phyloP scores from a whole-genome alignment of 2,888 invertebrate species.

The Hypomecis atomaria region DNA sequence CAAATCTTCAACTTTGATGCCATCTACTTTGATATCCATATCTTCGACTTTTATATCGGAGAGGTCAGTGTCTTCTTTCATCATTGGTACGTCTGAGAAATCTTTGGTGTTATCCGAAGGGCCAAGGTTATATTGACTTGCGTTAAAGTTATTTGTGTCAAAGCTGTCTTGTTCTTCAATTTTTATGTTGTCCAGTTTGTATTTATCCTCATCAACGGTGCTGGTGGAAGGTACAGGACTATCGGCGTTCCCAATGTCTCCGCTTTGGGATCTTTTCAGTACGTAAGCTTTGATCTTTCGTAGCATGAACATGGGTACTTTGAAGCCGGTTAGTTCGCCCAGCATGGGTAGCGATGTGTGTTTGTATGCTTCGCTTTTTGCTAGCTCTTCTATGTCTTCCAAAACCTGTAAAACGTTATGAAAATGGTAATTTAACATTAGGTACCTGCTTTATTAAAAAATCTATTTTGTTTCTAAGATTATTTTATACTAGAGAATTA shows the following conservation, averaged over 20 bases:
- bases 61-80: conserved; percentile 74
- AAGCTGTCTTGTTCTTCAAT: conserved; percentile 71
- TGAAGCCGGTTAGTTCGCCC: conserved; percentile 89
- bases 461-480: no score
- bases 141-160: conserved; percentile 70
- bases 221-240: conserved; percentile 74
- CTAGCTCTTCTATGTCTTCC: conserved; percentile 91
- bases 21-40: conserved; percentile 78
- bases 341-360: conserved; percentile 86
- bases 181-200: conserved; percentile 72
- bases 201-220: conserved; percentile 63
- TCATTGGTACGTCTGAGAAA: conserved; percentile 70
- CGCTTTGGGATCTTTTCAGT: conserved; percentile 65
- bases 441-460: no score
- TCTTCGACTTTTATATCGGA: conserved; percentile 80
- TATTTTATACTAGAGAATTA: no score
- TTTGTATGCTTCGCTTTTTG: conserved; percentile 89
- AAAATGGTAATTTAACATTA: background rate
- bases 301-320: conserved; percentile 89
- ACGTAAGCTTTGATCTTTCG: conserved; percentile 90
- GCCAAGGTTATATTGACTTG: conserved; percentile 67
- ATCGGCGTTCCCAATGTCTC: conserved; percentile 65
- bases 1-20: conserved; percentile 74
- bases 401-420: conserved; percentile 75
- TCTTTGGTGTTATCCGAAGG: conserved; percentile 69